Evolutionary conservation across 53 echinoderm and acorn worm species (phyloP).

Genomic region (Holothuria leucospilota): DNA sequence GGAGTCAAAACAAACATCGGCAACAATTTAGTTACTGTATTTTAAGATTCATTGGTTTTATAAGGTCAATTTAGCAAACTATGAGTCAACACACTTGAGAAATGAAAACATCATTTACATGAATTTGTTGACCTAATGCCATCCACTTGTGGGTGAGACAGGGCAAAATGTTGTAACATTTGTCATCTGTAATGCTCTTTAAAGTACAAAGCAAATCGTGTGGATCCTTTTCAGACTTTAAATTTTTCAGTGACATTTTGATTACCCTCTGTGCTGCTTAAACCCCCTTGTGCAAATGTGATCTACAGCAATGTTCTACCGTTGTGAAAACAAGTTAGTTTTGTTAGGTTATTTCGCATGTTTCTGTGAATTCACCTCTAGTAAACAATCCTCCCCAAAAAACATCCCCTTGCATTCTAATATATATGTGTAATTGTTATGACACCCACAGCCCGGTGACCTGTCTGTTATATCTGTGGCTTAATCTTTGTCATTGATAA

Average conservation of each 20-base stretch:
- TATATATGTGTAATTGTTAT: too few relatives aligned
- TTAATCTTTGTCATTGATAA: too few relatives aligned
- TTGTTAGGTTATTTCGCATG: constrained; percentile 21
- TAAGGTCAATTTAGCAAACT: constrained; percentile 25
- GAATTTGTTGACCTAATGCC: constrained; percentile 8
- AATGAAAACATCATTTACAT: not conserved
- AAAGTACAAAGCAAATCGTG: too few relatives aligned
- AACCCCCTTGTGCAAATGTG: constrained; percentile 1
- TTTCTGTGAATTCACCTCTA: constrained; percentile 20
- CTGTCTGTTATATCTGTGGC: too few relatives aligned
- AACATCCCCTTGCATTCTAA: too few relatives aligned
- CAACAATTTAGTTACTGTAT: not conserved
- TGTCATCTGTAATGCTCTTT: too few relatives aligned
- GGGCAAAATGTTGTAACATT: too few relatives aligned
- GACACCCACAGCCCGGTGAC: too few relatives aligned
- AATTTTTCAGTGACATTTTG: too few relatives aligned
- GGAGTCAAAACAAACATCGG: constrained; percentile 16
- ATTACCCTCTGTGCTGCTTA: too few relatives aligned
- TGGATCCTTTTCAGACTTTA: too few relatives aligned
- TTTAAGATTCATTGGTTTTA: constrained; percentile 22
- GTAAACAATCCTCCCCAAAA: not conserved
- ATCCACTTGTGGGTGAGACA: too few relatives aligned
- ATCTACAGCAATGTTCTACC: constrained; percentile 36
- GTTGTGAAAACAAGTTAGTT: constrained; percentile 38
- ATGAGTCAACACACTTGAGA: constrained; percentile 35